Conservation (phyloP, 2,113 vertebrate species). For the Calyptomena viridis region DNA sequence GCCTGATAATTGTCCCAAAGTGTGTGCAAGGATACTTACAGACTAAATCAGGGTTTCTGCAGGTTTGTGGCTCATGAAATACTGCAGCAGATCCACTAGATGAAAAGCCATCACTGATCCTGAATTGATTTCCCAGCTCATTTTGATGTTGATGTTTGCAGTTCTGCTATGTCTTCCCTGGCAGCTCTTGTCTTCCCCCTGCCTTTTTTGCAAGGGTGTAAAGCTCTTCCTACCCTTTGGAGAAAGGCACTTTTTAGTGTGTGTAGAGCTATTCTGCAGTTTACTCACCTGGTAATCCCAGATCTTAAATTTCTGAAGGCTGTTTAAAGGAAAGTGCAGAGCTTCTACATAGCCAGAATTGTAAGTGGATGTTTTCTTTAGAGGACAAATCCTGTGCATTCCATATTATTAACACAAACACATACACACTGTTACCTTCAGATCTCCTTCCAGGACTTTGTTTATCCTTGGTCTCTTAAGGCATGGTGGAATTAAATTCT, state of each 20-base stretch:
- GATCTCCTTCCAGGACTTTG: background rate
- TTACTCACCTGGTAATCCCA: background rate
- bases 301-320: background rate
- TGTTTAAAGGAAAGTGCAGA: background rate
- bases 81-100: background rate
- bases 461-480: background rate
- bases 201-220: background rate
- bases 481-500: background rate
- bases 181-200: slow-evolving; percentile 18
- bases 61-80: background rate
- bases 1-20: background rate
- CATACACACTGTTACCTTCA: background rate
- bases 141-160: background rate
- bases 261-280: background rate
- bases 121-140: background rate
- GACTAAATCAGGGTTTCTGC: background rate
- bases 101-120: background rate
- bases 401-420: background rate
- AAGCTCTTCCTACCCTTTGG: background rate
- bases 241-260: background rate
- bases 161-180: background rate
- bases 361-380: background rate
- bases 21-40: background rate
- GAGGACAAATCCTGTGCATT: background rate
- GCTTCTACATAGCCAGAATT: background rate